Conservation (phyloP, 1,140 invertebrate genomes). For the Eriocheir sinensis region DNA sequence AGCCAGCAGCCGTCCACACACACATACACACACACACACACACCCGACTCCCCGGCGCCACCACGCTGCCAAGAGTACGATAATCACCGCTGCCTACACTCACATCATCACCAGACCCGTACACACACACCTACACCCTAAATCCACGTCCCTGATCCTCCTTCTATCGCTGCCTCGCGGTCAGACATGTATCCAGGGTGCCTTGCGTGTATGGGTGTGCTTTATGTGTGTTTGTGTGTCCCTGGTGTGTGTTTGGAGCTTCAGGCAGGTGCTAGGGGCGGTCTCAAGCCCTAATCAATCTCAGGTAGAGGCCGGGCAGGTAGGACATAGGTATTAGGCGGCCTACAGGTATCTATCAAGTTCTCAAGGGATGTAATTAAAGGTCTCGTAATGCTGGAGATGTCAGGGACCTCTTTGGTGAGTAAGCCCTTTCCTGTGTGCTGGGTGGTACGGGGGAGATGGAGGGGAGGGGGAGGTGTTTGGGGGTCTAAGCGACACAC, state of each 20-base stretch:
- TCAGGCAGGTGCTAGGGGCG: not conserved
- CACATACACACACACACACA: too few species aligned
- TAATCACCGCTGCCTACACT: constrained; percentile 16
- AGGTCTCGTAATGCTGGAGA: too few species aligned
- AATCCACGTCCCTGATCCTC: not conserved
- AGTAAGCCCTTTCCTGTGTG: not conserved
- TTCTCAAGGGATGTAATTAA: not conserved
- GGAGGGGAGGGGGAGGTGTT: too few species aligned
- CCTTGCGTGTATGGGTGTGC: too few species aligned
- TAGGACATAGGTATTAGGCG: constrained; percentile 37
- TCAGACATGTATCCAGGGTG: too few species aligned
- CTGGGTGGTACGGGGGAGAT: too few species aligned
- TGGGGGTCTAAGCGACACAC: too few species aligned
- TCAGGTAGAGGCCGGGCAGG: constrained; percentile 46
- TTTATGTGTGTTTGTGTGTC: too few species aligned
- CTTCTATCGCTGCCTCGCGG: not conserved
- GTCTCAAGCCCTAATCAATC: constrained; percentile 62
- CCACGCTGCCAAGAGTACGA: constrained; percentile 64
- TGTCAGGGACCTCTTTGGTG: not conserved
- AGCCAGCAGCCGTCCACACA: constrained; percentile 64
- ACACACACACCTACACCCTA: not conserved
- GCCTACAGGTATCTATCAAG: constrained; percentile 14
- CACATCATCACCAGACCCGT: constrained; percentile 40
- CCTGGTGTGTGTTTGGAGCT: constrained; percentile 25
- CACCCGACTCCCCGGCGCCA: constrained; percentile 71